These are phyloP conservation scores for Lemur catta DNA, from an alignment of 2,797 vertebrate species.

Conservation along the genomic window DNA sequence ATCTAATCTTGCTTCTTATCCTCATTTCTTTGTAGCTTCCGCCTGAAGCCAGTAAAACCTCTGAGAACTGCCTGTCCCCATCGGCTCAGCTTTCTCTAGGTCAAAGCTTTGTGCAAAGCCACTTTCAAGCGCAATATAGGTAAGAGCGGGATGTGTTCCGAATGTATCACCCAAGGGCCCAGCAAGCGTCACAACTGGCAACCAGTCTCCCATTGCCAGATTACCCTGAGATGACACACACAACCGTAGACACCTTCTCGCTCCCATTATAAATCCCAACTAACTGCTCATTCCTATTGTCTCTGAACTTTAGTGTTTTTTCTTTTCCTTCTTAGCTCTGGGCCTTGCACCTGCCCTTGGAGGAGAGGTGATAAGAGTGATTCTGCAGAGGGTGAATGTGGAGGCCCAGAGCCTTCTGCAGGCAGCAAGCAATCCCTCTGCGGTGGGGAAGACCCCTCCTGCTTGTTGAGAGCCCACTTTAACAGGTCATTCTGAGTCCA, in stretches of 20 bases:
- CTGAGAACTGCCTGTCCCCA: slow-evolving; percentile 68
- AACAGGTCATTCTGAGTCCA: background rate
- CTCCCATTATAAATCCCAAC: background rate
- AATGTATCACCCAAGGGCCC: background rate
- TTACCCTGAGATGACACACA: background rate
- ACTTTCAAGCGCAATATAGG: slow-evolving; percentile 98
- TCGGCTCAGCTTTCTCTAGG: slow-evolving; percentile 74
- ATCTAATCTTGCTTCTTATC: background rate
- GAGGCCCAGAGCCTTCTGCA: background rate
- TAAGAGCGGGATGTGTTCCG: slow-evolving; percentile 76
- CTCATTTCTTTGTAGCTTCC: slow-evolving; percentile 83
- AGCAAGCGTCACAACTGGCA: accelerated
- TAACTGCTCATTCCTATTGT: background rate
- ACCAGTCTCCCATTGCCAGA: background rate
- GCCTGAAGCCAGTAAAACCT: slow-evolving; percentile 74
- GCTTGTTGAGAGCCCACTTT: background rate
- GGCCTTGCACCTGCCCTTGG: background rate
- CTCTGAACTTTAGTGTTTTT: background rate
- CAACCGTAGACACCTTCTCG: background rate
- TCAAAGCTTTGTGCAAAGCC: slow-evolving; percentile 95
- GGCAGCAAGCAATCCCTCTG: background rate
- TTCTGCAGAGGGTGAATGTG: background rate
- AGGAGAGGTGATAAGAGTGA: background rate
- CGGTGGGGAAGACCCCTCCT: background rate
- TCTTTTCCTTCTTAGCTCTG: background rate